A percentile compares a stretch with the other conserved stretches of the same genome.
phyloP scores from a whole-genome alignment of 1,140 invertebrate species.

The Adoxophyes honmai region DNA sequence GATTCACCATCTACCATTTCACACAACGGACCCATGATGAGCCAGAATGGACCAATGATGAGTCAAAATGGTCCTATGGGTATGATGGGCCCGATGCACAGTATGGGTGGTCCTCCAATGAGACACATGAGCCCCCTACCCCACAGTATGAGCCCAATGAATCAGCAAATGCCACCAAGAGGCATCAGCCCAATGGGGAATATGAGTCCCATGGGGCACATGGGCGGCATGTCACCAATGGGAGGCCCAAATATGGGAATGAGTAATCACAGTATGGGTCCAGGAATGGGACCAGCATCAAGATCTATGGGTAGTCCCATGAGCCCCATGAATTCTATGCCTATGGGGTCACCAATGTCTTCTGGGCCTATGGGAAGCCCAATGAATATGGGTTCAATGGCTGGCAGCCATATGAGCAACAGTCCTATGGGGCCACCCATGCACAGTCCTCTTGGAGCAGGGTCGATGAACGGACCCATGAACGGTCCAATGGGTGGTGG shows the following conservation, averaged over 20 bases:
- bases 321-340: constrained; percentile 84
- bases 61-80: constrained; percentile 78
- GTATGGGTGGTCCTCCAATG: constrained; percentile 84
- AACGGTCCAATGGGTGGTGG: constrained; percentile 76
- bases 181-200: constrained; percentile 83
- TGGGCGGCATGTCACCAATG: constrained; percentile 77
- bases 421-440: constrained; percentile 81
- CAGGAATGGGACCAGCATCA: constrained; percentile 76
- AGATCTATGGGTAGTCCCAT: constrained; percentile 80
- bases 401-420: constrained; percentile 79
- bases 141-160: constrained; percentile 83
- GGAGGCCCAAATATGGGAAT: constrained; percentile 74
- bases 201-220: constrained; percentile 81
- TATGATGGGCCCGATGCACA: constrained; percentile 79
- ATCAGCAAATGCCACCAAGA: constrained; percentile 79
- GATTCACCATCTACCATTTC: constrained; percentile 86
- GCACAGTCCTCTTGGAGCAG: constrained; percentile 74
- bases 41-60: constrained; percentile 77
- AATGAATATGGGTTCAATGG: constrained; percentile 79
- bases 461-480: constrained; percentile 74
- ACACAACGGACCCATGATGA: constrained; percentile 80
- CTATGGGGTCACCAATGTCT: constrained; percentile 84
- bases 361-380: constrained; percentile 85
- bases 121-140: constrained; percentile 84
- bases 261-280: constrained; percentile 76